These are phyloP conservation scores for Sminthopsis crassicaudata DNA, from an alignment of 2,113 vertebrate species.

Conservation along the genomic window DNA sequence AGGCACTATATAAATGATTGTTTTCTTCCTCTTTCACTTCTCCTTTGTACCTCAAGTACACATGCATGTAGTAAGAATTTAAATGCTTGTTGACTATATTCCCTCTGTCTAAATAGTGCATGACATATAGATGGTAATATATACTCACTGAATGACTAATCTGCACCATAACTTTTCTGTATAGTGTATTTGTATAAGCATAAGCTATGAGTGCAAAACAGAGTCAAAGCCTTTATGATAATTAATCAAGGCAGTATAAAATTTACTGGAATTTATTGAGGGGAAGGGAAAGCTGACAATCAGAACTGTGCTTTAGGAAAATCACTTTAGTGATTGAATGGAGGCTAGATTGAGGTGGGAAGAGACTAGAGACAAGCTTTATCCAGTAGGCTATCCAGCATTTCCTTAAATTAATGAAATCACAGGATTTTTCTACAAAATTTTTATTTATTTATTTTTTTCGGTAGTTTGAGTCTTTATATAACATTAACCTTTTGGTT, in stretches of 20 bases:
- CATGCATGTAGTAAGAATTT: background rate
- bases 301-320: background rate
- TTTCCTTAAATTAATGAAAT: background rate
- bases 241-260: background rate
- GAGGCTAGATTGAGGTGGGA: background rate
- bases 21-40: background rate
- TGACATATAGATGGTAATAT: background rate
- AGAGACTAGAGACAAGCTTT: background rate
- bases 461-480: background rate
- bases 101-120: background rate
- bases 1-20: background rate
- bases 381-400: background rate
- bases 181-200: background rate
- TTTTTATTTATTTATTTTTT: background rate
- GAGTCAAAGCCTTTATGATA: background rate
- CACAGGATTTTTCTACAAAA: background rate
- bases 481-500: background rate
- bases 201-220: background rate
- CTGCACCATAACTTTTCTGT: background rate
- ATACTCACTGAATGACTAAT: background rate
- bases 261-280: background rate
- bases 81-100: background rate
- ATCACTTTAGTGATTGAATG: background rate
- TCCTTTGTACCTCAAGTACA: background rate
- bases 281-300: background rate